Evolutionary conservation across 2,888 invertebrate genomes (phyloP), one percentile per base, ranked within the genome.

Genomic region (Stomorhina lunata): DNA sequence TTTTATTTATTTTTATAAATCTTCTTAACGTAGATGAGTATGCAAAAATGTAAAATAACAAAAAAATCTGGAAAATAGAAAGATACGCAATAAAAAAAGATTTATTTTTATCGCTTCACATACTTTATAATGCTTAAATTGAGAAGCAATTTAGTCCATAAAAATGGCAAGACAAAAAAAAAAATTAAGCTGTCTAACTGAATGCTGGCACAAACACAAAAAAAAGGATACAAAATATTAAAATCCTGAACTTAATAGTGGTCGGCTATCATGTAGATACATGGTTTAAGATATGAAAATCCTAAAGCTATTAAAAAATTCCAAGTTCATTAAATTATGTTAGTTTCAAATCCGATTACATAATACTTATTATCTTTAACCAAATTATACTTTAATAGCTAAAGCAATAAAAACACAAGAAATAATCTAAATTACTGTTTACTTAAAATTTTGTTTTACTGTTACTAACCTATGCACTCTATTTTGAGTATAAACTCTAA

Each of bases 61-160:
- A 37, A 53, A 65, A 68, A 7, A 17, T n/a, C 37, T 25, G 61
- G 17, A 40, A 27, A 37, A 32, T 68, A 43, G 43, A 57, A 55
- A 32, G 27, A 22, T 79, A 37, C 45, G 59, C 72, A 76, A 83
- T 66, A 66, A 80, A 76, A 78, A 63, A 76, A 80, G 72, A 83
- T 83, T 80, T 83, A 76, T 76, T 66, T 78, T 79, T 78, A 76
- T 76, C 55, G 71, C 63, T 66, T 40, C 57, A 59, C 48, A 66
- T 66, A 68, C 66, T 80, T 80, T 77, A 80, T 77, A 66, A 68
- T 45, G 40, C 20, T 80, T 73, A 80, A 80, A 77, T 80, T 83
- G 80, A 65, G 80, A 65, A 76, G 68, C 77, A 83, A 77, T 83
- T 80, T 77, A 71, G 69, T 80, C 17, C 43, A 68, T 32, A 61